These are phyloP conservation scores for Latrodectus geometricus DNA, from an alignment of 1,140 invertebrate species.

Conservation along the genomic window DNA sequence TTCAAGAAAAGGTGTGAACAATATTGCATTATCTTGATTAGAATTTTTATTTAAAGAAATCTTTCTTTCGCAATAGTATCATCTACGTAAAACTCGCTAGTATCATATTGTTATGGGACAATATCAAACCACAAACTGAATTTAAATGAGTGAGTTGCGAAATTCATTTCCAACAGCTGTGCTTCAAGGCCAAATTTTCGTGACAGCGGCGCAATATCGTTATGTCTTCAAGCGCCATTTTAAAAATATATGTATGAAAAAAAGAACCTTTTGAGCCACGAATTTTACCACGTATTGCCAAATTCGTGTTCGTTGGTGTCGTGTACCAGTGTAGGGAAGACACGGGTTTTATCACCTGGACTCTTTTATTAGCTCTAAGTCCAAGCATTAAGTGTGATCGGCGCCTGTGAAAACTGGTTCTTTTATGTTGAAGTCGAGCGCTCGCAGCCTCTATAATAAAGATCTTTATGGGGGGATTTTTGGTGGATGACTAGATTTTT, in stretches of 20 bases:
- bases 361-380: constrained; percentile 8
- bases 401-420: constrained; percentile 1
- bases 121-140: too few species aligned
- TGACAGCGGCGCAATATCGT: not conserved
- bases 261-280: not conserved
- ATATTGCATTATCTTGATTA: too few species aligned
- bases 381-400: constrained; percentile 10
- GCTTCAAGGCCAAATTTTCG: not conserved
- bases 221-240: not conserved
- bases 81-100: too few species aligned
- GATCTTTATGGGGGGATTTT: constrained; percentile 20
- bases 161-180: too few species aligned
- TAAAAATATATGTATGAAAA: not conserved
- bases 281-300: too few species aligned
- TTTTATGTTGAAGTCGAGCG: not conserved
- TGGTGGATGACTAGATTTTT: not conserved
- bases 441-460: not conserved
- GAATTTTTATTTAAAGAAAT: too few species aligned
- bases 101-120: too few species aligned
- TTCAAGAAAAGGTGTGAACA: too few species aligned
- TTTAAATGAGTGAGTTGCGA: too few species aligned
- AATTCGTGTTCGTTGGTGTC: not conserved
- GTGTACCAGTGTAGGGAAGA: not conserved
- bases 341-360: constrained; percentile 23
- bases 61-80: too few species aligned